Evolutionary conservation across 2,113 vertebrate genomes (phyloP), one percentile per base, ranked within the genome.

Genomic region (Vombatus ursinus): DNA sequence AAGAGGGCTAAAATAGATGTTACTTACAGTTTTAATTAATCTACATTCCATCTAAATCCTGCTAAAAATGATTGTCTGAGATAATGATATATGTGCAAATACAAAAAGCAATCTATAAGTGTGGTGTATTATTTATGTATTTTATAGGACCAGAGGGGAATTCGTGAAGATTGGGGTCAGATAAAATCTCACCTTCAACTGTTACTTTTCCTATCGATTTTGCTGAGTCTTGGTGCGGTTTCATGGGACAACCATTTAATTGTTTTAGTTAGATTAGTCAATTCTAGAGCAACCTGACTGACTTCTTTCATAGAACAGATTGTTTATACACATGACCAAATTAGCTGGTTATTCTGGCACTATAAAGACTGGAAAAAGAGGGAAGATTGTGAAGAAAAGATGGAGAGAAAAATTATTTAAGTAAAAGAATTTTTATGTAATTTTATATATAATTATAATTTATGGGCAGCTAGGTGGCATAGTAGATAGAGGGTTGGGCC

Each of bases 51-150:
- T 92, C 90, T 51, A 50, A 6, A 7, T 44, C 53, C 47, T 23
- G 26, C 93, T 61, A 50, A 94, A 95, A 77, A 91, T 84, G 51
- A 93, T 92, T 92, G 23, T 48, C 7, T 23, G 31, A 49, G 50
- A 61, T 89, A 24, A 94, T 90, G 77, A 57, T 90, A 91, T 92
- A 90, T 3, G 24, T 23, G 50, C 31, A 50, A 19, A 9, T 57
- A 89, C 84, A 93, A 90, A 50, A 51, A 89, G 31, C 91, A n/a
- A n/a, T 44, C 52, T 61, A 0, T 49, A 61, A 49, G n/a, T 49
- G 52, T 8, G 44, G 26, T 22, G 19, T 5, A n/a, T 44, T 84
- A 22, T 84, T 44, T 84, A 84, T 84, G 16, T 44, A 44, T 44
- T 44, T 84, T 19, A 44, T 22, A 44, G 68, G 6, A 44, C 37